phyloP scores from a whole-genome alignment of 2,888 invertebrate species.

The Lithophane leautieri region DNA sequence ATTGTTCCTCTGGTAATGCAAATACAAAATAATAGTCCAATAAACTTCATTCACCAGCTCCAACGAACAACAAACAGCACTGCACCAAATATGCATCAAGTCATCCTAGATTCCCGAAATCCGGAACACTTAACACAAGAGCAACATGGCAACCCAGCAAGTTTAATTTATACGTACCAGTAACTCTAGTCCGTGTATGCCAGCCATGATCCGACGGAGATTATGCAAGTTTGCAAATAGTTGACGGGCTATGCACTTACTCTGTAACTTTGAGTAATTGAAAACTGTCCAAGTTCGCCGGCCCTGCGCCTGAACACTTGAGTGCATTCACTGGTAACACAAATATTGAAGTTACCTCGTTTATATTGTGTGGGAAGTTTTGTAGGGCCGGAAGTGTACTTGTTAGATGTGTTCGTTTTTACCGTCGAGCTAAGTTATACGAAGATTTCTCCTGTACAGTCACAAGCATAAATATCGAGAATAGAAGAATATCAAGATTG shows the following conservation, averaged over 20 bases:
- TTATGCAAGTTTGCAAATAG: conserved; percentile 75
- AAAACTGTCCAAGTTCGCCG: conserved; percentile 78
- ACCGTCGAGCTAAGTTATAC: background rate
- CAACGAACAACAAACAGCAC: conserved; percentile 9
- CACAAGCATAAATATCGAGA: too few relatives aligned
- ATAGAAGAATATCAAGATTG: background rate
- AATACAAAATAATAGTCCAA: background rate
- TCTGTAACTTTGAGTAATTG: conserved; percentile 77
- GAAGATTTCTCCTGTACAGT: background rate
- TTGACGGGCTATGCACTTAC: conserved; percentile 72
- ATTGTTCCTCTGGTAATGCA: background rate
- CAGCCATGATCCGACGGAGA: conserved; percentile 67
- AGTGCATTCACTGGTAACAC: conserved; percentile 62
- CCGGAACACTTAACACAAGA: conserved; percentile 60
- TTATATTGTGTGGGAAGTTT: conserved; percentile 42
- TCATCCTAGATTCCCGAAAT: conserved; percentile 42
- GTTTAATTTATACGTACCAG: conserved; percentile 64
- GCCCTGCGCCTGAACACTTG: conserved; percentile 46
- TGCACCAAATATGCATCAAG: conserved; percentile 39
- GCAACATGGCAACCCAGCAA: conserved; percentile 55
- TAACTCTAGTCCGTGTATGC: conserved; percentile 52
- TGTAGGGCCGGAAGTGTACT: background rate
- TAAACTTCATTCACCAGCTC: background rate
- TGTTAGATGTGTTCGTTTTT: background rate
- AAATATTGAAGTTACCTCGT: conserved; percentile 55